Evolutionary conservation across 2,113 vertebrate genomes (phyloP).

Genomic region (Xerus inauris): DNA sequence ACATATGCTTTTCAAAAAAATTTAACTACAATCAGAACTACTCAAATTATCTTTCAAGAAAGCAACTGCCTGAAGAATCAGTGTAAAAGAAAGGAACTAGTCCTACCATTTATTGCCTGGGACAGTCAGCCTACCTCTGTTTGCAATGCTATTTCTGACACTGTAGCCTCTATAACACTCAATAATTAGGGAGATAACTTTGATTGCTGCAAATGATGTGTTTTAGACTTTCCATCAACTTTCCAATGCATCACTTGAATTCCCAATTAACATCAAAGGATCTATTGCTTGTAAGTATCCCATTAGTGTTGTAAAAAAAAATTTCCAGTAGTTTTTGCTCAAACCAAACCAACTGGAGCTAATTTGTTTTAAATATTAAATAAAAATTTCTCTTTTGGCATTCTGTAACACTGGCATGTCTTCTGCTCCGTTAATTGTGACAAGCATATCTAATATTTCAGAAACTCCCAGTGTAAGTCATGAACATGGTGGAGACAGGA

Average conservation of each 20-base stretch:
- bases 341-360: background rate
- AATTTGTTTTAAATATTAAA: background rate
- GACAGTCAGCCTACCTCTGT: background rate
- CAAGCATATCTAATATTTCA: background rate
- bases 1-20: background rate
- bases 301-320: background rate
- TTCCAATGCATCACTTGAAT: background rate
- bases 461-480: background rate
- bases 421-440: background rate
- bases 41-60: conserved; percentile 10
- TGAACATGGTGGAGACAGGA: background rate
- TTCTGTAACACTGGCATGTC: background rate
- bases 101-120: background rate
- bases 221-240: background rate
- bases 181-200: background rate
- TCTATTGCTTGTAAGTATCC: background rate
- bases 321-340: background rate
- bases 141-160: background rate
- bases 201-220: background rate
- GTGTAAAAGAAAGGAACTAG: background rate
- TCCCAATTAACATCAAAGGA: background rate
- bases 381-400: background rate
- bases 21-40: background rate
- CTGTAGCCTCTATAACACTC: background rate
- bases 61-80: background rate